phyloP scores from a whole-genome alignment of 1,140 invertebrate species.

The Penaeus japonicus region DNA sequence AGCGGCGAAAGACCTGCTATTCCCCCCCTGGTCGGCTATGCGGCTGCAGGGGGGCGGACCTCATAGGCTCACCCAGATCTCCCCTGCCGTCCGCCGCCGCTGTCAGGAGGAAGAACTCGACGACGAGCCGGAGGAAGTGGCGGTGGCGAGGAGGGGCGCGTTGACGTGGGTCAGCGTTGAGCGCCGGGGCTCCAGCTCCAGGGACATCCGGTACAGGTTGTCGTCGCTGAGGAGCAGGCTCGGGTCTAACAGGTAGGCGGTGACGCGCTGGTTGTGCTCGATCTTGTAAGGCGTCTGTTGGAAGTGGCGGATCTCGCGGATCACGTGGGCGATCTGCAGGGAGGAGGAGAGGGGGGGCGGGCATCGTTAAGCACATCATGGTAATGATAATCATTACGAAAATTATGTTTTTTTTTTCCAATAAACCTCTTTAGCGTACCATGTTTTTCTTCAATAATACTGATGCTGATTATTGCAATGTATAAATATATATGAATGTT shows the following conservation, averaged over 20 bases:
- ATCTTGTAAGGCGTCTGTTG: conserved; percentile 94
- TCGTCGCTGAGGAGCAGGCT: conserved; percentile 81
- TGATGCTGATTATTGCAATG: no score
- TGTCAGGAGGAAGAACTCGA: conserved; percentile 50
- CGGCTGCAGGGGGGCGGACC: conserved; percentile 39
- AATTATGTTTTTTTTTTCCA: not conserved
- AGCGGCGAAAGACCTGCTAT: conserved; percentile 17
- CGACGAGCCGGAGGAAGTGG: conserved; percentile 22
- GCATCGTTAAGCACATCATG: not conserved
- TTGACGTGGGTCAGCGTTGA: conserved; percentile 62
- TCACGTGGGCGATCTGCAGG: conserved; percentile 89
- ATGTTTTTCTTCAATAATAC: no score
- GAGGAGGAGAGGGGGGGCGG: not conserved
- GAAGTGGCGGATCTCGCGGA: conserved; percentile 89
- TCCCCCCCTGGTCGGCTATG: not conserved
- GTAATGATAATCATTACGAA: not conserved
- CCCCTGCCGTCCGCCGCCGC: conserved; percentile 28
- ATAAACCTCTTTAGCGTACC: not conserved
- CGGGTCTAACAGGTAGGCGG: conserved; percentile 82
- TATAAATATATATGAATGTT: no score
- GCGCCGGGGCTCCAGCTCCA: conserved; percentile 84
- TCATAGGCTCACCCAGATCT: conserved; percentile 49
- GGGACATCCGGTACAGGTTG: conserved; percentile 81
- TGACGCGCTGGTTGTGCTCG: conserved; percentile 81
- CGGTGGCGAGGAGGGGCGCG: conserved; percentile 38